phyloP scores from a whole-genome alignment of 2,888 invertebrate genomes.

The Caenorhabditis sp. region DNA sequence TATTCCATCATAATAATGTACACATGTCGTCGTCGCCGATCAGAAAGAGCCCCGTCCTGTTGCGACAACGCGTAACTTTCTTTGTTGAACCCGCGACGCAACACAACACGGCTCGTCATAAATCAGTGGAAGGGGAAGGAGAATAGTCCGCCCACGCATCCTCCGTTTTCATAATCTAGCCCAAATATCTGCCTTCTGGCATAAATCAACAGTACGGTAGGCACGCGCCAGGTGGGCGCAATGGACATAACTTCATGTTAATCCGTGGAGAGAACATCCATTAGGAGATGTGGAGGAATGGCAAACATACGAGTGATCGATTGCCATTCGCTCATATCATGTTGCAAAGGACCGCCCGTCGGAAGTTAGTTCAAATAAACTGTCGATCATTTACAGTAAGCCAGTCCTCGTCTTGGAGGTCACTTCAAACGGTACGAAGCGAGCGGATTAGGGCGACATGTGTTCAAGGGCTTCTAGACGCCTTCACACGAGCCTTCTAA shows the following conservation, averaged over 20 bases:
- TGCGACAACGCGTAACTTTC: constrained; percentile 43
- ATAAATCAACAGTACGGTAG: constrained; percentile 34
- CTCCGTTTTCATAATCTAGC: constrained; percentile 43
- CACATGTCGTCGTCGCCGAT: constrained; percentile 4
- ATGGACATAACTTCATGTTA: constrained; percentile 34
- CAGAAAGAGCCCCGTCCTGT: constrained; percentile 7
- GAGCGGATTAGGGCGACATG: constrained; percentile 36
- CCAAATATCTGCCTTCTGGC: constrained; percentile 11
- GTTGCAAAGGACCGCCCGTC: constrained; percentile 36
- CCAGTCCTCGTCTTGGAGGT: constrained; percentile 4
- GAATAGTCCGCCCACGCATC: background rate
- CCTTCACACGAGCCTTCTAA: constrained; percentile 16
- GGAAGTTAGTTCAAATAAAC: constrained; percentile 49
- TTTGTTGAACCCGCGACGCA: constrained; percentile 34
- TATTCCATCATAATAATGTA: constrained; percentile 34
- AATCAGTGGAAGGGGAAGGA: constrained; percentile 15
- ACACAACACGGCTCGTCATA: constrained; percentile 25
- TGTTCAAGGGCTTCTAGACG: constrained; percentile 34
- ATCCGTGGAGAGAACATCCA: constrained; percentile 40
- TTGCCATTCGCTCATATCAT: constrained; percentile 30
- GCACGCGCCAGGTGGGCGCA: constrained; percentile 46
- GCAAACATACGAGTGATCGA: constrained; percentile 26
- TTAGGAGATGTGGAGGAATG: constrained; percentile 21
- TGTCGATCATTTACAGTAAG: constrained; percentile 1
- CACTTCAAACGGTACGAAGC: constrained; percentile 17